Base-by-base conservation (phyloP, 2,113 vertebrate genomes). In the Bubo bubo region DNA sequence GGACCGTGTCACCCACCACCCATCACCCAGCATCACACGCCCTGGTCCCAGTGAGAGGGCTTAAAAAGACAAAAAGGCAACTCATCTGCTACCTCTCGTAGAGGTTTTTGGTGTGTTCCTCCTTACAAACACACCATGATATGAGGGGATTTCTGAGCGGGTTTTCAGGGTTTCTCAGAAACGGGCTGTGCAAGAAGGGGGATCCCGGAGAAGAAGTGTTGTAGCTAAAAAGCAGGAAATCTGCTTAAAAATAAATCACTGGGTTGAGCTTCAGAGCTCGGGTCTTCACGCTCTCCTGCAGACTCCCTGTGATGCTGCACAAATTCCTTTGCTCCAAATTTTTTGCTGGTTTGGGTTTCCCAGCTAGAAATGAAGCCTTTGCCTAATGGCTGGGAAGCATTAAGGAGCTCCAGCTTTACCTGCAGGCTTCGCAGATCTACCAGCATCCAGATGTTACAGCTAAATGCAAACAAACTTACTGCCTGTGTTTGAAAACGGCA, bases 101-200 rank as follows among this genome's bases (percentile, higher is more conserved):
- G 52, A 19, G 2, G 0, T 8, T 41, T 45, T 18, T 4, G 4
- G 28, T 19, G 30, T 0, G 1, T 68, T 34, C 30, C 30, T 79
- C 30, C 13, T 28, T 37, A 28, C 22, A 37, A 55, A 30, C 28
- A 2, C 13, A 23, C n/a, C 0, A 0, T 10, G 28, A 3, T 8
- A 8, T 1, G 1, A 28, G n/a, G 71, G 55, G 39, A 83, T 93
- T 95, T 93, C 75, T 9, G 20, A 66, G 67, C 4, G 1, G 24
- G 24, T 13, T 39, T 18, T 8, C 8, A 5, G 47, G 32, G 59
- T 19, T 93, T 87, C 71, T 76, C 53, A 6, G 81, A 45, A 56
- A 50, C 1, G 4, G 12, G 39, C 52, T 81, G 58, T 32, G 58
- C 12, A 7, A 28, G 58, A 21, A 41, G 55, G 62, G 90, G 53